Base-by-base conservation (phyloP, 2,113 vertebrate species). In the Noturus placidus region DNA sequence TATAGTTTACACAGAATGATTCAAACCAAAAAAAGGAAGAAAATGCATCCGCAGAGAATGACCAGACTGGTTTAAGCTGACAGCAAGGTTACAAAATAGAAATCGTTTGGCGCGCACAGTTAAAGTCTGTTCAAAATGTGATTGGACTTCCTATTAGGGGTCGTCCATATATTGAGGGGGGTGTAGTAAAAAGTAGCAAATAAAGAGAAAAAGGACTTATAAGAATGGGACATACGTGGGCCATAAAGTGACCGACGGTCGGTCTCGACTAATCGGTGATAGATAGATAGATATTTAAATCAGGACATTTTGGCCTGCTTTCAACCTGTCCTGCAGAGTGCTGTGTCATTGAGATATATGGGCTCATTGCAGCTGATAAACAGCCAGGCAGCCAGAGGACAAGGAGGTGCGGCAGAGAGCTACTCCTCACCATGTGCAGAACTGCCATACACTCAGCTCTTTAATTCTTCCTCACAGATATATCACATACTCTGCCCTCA, bases 311-410 rank as follows among this genome's bases (percentile, higher is more conserved):
- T 90, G 89, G 86, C 78, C 87, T 30, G 25, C 83, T 83, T 76
- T 33, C 13, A 59, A 14, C 57, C 81, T 30, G 80, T 88, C 89
- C 86, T 74, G 88, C 76, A 22, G 89, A 82, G 87, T 63, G 67
- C 50, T 35, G 42, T 89, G 91, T 91, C 91, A 88, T 27, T 85
- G 80, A 90, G 86, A 90, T 90, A 88, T 90, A 91, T 86, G 67
- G 63, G 50, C 89, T 86, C 86, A 76, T 79, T 90, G 82, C 76
- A 19, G 20, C 33, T 88, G 90, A 92, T 92, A 86, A 88, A 91
- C 83, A 86, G 69, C 59, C 89, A 81, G 87, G 88, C 89, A 74
- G 78, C 19, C 86, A 86, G 87, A 90, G 89, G 89, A 89, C 89
- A 87, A 22, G 13, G 54, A 56, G 84, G 63, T 87, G 67, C 74